Evolutionary conservation across 2,888 invertebrate species (phyloP).

Genomic region (Drosophila algonquin): DNA sequence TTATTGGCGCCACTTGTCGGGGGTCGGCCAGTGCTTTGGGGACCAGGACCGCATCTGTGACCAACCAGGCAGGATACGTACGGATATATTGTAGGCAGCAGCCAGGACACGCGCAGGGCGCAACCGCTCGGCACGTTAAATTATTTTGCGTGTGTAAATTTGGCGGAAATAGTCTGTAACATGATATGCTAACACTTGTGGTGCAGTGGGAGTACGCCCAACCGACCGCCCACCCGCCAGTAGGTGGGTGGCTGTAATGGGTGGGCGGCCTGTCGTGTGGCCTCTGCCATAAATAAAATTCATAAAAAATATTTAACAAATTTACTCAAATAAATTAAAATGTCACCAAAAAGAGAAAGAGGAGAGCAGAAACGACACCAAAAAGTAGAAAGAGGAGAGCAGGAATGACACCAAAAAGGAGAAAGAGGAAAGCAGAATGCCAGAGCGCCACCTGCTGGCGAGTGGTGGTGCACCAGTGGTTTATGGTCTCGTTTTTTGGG

Average conservation of each 20-base stretch:
- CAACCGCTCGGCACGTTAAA: slow-evolving; percentile 59
- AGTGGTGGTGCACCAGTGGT: slow-evolving; percentile 1
- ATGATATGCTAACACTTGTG: slow-evolving; percentile 79
- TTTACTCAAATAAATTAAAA: slow-evolving; percentile 80
- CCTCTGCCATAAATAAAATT: slow-evolving; percentile 71
- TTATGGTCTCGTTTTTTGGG: slow-evolving; percentile 1
- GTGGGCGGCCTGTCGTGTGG: slow-evolving; percentile 15
- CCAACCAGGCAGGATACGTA: slow-evolving; percentile 25
- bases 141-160: slow-evolving; percentile 80
- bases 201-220: slow-evolving; percentile 26
- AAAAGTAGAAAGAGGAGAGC: slow-evolving; percentile 26
- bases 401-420: slow-evolving; percentile 42
- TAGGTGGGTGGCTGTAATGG: slow-evolving; percentile 4
- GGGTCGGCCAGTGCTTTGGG: slow-evolving; percentile 43
- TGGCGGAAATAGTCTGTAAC: slow-evolving; percentile 80
- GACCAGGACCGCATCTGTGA: slow-evolving; percentile 61
- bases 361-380: too few species aligned
- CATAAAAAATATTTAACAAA: slow-evolving; percentile 66
- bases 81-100: not conserved
- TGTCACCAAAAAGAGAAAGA: slow-evolving; percentile 45
- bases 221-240: too few species aligned
- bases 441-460: not conserved
- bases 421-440: slow-evolving; percentile 37
- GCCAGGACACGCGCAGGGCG: slow-evolving; percentile 26
- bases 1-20: slow-evolving; percentile 71